Base-by-base conservation (phyloP, 2,113 vertebrate species). In the Eidolon helvum region DNA sequence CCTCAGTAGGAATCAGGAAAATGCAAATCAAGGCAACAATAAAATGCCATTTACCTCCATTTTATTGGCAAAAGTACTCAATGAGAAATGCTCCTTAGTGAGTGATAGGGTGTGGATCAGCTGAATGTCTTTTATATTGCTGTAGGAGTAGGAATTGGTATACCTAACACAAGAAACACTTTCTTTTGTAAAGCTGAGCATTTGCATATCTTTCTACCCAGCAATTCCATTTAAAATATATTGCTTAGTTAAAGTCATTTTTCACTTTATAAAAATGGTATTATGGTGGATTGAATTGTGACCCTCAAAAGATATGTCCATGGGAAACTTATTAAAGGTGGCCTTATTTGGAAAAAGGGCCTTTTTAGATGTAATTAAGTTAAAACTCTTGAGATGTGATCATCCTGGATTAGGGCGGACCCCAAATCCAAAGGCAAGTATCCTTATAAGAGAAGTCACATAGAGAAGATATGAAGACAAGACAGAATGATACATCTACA, bases 21-120 rank as follows among this genome's bases (percentile, higher is more conserved):
- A 96, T 86, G 28, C 22, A 92, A 97, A 78, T 35, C 9, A 77
- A 88, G 30, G 55, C 35, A 92, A 72, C 26, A 91, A 78, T 53
- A 48, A 80, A 55, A 85, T 78, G 55, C 3, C 59, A 75, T 71
- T 38, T 92, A 77, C 43, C 48, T 91, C 26, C 61, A 57, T 83
- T 45, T 79, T 48, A 87, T 57, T 77, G 38, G 63, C 71, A 61
- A 59, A 50, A 80, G 53, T 55, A 65, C 22, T 80, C 63, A 45
- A 8, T 33, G 15, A 89, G 12, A 28, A 48, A 82, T 2, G 30
- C 69, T 35, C 7, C 9, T 59, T 21, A 45, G 3, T 28, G 43
- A 89, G 69, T 50, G 38, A 35, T 2, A 61, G 55, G 21, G 28
- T 55, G 15, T 10, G 43, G 5, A 35, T 12, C 19, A 53, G 22